Conservation (phyloP, 2,888 invertebrate species). For the Drosophila peninsularis region DNA sequence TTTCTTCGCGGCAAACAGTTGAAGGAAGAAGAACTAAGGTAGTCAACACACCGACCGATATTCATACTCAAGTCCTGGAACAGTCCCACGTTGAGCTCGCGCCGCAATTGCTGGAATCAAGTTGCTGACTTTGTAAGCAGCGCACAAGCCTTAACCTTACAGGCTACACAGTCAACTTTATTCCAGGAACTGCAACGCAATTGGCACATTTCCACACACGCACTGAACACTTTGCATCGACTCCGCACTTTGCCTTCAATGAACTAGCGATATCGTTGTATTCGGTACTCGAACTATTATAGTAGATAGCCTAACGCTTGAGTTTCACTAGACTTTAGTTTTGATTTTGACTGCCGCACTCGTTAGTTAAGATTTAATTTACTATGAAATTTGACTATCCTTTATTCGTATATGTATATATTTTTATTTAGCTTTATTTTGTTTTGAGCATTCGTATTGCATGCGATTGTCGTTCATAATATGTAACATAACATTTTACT, state of each 20-base stretch:
- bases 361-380: slow-evolving; percentile 29
- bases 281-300: slow-evolving; percentile 38
- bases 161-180: slow-evolving; percentile 85
- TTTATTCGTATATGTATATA: slow-evolving; percentile 11
- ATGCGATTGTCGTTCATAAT: slow-evolving; percentile 69
- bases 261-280: slow-evolving; percentile 41
- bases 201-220: slow-evolving; percentile 28
- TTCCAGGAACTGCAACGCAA: slow-evolving; percentile 85
- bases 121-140: slow-evolving; percentile 84
- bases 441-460: slow-evolving; percentile 70
- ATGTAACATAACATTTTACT: slow-evolving; percentile 40
- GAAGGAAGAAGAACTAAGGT: slow-evolving; percentile 30
- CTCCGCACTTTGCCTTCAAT: slow-evolving; percentile 9
- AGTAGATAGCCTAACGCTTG: slow-evolving; percentile 36
- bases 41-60: slow-evolving; percentile 13
- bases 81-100: slow-evolving; percentile 55
- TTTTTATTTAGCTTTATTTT: slow-evolving; percentile 15
- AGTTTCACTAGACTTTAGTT: slow-evolving; percentile 56
- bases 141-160: slow-evolving; percentile 80
- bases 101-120: slow-evolving; percentile 85
- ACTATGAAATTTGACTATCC: slow-evolving; percentile 51
- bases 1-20: slow-evolving; percentile 7
- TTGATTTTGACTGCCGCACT: slow-evolving; percentile 66
- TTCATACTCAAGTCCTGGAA: slow-evolving; percentile 25
- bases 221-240: slow-evolving; percentile 33